A percentile compares a stretch with the other conserved stretches of the same genome.
Conservation (phyloP, 2,888 invertebrate genomes). For the Hyppa rectilinea region DNA sequence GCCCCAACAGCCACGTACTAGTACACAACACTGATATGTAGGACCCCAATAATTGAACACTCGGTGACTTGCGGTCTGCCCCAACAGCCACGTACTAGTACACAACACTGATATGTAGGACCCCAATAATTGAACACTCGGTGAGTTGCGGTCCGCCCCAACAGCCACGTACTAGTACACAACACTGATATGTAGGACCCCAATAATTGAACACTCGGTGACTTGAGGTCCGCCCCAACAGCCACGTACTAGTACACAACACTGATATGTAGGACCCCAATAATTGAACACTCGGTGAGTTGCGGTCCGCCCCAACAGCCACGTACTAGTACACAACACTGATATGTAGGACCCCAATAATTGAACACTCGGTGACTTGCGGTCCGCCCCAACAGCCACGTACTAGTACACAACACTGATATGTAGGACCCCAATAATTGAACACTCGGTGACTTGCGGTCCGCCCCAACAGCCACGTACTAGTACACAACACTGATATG, state of each 20-base stretch:
- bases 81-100: constrained; percentile 39
- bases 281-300: constrained; percentile 47
- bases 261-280: constrained; percentile 36
- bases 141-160: constrained; percentile 42
- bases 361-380: too few species aligned
- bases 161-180: constrained; percentile 41
- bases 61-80: constrained; percentile 44
- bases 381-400: too few species aligned
- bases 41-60: constrained; percentile 40
- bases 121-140: constrained; percentile 43
- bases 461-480: too few species aligned
- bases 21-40: constrained; percentile 42
- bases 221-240: constrained; percentile 39
- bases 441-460: too few species aligned
- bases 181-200: constrained; percentile 33
- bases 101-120: constrained; percentile 38
- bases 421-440: too few species aligned
- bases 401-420: too few species aligned
- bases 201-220: constrained; percentile 48
- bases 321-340: too few species aligned
- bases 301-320: too few species aligned
- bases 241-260: constrained; percentile 42
- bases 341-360: too few species aligned
- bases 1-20: constrained; percentile 37
- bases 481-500: too few species aligned